Base-by-base conservation (phyloP, 2,888 invertebrate species). In the Polyploca ridens region DNA sequence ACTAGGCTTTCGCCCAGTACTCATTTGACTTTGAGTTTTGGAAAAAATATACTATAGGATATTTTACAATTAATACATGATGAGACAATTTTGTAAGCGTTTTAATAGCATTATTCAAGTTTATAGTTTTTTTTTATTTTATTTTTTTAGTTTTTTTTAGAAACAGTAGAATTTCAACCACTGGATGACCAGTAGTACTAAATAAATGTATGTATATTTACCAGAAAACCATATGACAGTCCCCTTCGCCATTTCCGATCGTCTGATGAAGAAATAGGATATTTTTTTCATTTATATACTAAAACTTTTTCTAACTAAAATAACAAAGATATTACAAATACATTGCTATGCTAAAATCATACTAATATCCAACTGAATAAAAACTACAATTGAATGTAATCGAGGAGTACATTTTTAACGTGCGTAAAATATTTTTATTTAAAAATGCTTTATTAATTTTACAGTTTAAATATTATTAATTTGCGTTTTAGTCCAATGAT, bases 171-270 rank as follows among this genome's bases (percentile, higher is more conserved):
- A 35, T 35, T 35, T 27, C 27, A 27, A 1, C 27, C 27, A 27
- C 27, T 27, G 27, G 27, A 1, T 27, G 27, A 27, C 27, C 2
- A 27, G 1, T 27, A 27, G 27, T 27, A 14, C 5, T 44, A 14
- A n/a, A 7, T 35, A 59, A 61, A 58, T 58, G 33, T 62, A 62
- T 58, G 64, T 54, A 69, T 62, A 70, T 63, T 86, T 79, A 90
- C 90, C 90, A 80, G 87, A 83, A 79, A 90, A 82, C 90, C 91
- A 90, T 75, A 90, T 71, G 64, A 86, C 87, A 82, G 81, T 85
- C 76, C 88, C 89, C 84, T 78, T 76, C 73, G 86, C 87, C 90
- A 91, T 91, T 69, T 86, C 79, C 78, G 80, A 78, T 84, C 89
- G 83, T 88, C 88, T 90, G 82, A 81, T 81, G 63, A 35, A 64